Conservation (phyloP, 2,888 invertebrate species). For the Andrena marginata region DNA sequence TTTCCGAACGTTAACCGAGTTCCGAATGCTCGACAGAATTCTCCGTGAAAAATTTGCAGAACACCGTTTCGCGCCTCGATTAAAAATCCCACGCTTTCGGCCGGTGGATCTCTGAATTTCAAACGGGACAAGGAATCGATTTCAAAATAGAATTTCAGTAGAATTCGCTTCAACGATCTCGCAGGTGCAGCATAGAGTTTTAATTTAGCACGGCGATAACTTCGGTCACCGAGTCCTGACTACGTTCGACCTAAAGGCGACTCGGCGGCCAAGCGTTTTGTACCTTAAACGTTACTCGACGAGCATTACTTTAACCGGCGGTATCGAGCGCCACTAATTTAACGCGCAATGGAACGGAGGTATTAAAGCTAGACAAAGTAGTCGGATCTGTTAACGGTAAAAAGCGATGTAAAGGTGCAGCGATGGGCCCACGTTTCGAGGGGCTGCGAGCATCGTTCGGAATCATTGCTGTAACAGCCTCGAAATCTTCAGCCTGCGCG, state of each 20-base stretch:
- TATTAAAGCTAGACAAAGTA: conserved; percentile 39
- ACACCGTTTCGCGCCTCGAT: no score
- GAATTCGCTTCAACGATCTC: conserved; percentile 1
- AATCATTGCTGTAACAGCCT: neutral
- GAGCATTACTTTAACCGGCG: conserved; percentile 15
- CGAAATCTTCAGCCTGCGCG: no score
- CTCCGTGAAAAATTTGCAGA: no score
- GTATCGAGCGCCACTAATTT: conserved; percentile 10
- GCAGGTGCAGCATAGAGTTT: neutral
- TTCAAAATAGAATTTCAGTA: conserved; percentile 2
- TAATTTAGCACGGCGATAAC: neutral
- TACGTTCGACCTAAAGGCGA: neutral
- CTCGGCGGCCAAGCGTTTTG: conserved; percentile 19
- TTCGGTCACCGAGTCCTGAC: conserved; percentile 9
- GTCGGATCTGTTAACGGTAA: conserved; percentile 25
- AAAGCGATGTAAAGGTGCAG: conserved; percentile 35
- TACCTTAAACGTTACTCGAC: conserved; percentile 29
- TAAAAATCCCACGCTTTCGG: neutral
- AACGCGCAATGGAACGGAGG: conserved; percentile 26
- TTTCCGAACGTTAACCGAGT: no score
- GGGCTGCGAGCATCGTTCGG: neutral
- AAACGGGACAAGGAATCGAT: neutral
- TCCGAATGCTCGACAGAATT: no score
- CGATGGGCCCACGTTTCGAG: conserved; percentile 5
- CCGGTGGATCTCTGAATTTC: neutral